Evolutionary conservation across 2,797 vertebrate species (phyloP), one percentile per base, ranked within the genome.

Genomic region (Chelidonichthys spinosus): DNA sequence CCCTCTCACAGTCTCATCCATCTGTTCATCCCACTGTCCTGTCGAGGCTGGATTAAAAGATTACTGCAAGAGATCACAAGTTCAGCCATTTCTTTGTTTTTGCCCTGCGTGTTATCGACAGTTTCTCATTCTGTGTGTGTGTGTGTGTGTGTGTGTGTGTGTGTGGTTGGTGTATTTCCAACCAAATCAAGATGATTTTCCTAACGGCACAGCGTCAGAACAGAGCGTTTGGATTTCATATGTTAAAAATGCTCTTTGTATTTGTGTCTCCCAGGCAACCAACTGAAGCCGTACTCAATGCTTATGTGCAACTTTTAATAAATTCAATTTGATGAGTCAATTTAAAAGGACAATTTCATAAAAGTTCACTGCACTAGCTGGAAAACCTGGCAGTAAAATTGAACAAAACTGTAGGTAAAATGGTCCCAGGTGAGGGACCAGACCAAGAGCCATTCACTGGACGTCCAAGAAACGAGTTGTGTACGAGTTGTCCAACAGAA

Each of bases 11-110:
- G 32, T 50, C 43, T 17, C 43, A 69, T 55, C 42, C 54, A 74
- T 61, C 62, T 70, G 55, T 70, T 47, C 33, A 37, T 74, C 25
- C 36, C 25, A n/a, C 56, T 39, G 11, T 53, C 67, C 39, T 15
- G 46, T 35, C 52, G 63, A 67, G 62, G 11, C 11, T 53, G 17
- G 42, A 55, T 60, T 47, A 53, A 69, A 49, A 63, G 33, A 65
- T 54, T 4, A 74, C 18, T 25, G 46, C 47, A 55, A 33, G 17
- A 33, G 11, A 60, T 50, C 50, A 62, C 15, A 47, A 33, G 8
- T 62, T 54, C 36, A 55, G 3, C 2, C 2, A 11, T 61, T 47
- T 67, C 5, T 42, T 55, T 55, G 36, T 11, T 40, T 68, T 63
- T 59, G 37, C 25, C 8, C 43, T 2, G 2, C 10, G 8, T 33